Evolutionary conservation across 2,888 invertebrate species (phyloP).

Genomic region (Mesorhabditis sp.): DNA sequence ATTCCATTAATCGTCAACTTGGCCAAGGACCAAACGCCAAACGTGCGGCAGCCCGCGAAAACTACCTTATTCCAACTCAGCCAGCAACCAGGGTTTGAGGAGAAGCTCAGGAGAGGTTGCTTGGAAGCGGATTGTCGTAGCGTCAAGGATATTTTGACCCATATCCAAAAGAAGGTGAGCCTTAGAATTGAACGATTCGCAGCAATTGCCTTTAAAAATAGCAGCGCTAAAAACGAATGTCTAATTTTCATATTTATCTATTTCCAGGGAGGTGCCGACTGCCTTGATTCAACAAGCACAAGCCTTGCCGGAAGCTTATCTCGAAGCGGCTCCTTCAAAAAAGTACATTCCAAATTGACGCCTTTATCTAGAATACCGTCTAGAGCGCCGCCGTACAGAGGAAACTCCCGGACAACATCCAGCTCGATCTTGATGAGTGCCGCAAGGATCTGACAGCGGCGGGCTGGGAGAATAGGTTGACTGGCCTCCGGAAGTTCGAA

Average conservation of each 20-base stretch:
- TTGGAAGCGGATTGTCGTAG: slow-evolving; percentile 23
- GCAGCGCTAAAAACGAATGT: background rate
- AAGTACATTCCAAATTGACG: slow-evolving; percentile 9
- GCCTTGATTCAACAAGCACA: slow-evolving; percentile 21
- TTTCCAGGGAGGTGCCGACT: slow-evolving; percentile 30
- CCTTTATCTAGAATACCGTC: too few species aligned
- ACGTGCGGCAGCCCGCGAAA: slow-evolving; percentile 31
- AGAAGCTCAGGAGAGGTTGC: too few species aligned
- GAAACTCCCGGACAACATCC: slow-evolving; percentile 35
- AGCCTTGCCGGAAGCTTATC: slow-evolving; percentile 25
- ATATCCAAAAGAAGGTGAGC: slow-evolving; percentile 31
- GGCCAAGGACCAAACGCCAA: slow-evolving; percentile 30
- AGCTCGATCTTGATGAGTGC: slow-evolving; percentile 37
- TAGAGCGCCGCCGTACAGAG: slow-evolving; percentile 9
- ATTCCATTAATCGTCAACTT: slow-evolving; percentile 7
- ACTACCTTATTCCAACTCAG: too few species aligned
- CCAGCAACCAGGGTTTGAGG: too few species aligned
- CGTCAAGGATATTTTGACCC: slow-evolving; percentile 28
- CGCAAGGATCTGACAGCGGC: slow-evolving; percentile 26
- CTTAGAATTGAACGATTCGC: background rate
- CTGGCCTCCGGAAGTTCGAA: slow-evolving; percentile 31
- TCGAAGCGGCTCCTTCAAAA: slow-evolving; percentile 25
- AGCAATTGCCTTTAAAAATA: background rate
- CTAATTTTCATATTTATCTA: background rate
- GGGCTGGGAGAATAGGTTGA: slow-evolving; percentile 31